A percentile compares a stretch with the other conserved stretches of the same genome.
Conservation (phyloP, 2,113 vertebrate genomes). For the Gopherus evgoodei region DNA sequence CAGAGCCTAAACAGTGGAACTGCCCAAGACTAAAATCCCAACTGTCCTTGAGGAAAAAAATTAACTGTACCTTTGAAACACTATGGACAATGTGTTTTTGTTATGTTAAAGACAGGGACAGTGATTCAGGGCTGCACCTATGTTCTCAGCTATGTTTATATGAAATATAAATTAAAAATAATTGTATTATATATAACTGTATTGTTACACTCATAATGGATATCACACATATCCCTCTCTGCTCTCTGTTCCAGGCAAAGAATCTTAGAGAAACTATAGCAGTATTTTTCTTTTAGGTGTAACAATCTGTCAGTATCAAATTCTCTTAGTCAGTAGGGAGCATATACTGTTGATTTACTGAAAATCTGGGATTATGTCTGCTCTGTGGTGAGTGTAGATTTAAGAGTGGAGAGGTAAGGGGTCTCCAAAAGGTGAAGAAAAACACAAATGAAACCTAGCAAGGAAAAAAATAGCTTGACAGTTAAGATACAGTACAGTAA, state of each 20-base stretch:
- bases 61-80: conserved; percentile 62
- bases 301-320: conserved; percentile 88
- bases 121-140: conserved; percentile 56
- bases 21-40: conserved; percentile 48
- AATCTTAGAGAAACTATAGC: conserved; percentile 73
- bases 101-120: conserved; percentile 64
- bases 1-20: conserved; percentile 62
- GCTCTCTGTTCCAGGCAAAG: conserved; percentile 65
- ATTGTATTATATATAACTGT: conserved; percentile 67
- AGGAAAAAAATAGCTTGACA: conserved; percentile 82
- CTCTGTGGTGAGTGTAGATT: conserved; percentile 83
- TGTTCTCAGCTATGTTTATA: conserved; percentile 36
- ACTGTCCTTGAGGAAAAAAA: conserved; percentile 44
- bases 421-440: conserved; percentile 85
- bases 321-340: conserved; percentile 86
- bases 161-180: conserved; percentile 72
- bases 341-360: conserved; percentile 87
- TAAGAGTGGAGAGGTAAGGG: conserved; percentile 84
- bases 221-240: conserved; percentile 64
- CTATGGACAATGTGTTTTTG: conserved; percentile 41
- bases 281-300: conserved; percentile 86
- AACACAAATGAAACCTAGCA: conserved; percentile 83
- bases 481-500: conserved; percentile 79
- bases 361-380: conserved; percentile 88
- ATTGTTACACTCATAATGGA: conserved; percentile 77